Conservation (phyloP, 2,113 vertebrate genomes). For the Tetraodon nigroviridis region DNA sequence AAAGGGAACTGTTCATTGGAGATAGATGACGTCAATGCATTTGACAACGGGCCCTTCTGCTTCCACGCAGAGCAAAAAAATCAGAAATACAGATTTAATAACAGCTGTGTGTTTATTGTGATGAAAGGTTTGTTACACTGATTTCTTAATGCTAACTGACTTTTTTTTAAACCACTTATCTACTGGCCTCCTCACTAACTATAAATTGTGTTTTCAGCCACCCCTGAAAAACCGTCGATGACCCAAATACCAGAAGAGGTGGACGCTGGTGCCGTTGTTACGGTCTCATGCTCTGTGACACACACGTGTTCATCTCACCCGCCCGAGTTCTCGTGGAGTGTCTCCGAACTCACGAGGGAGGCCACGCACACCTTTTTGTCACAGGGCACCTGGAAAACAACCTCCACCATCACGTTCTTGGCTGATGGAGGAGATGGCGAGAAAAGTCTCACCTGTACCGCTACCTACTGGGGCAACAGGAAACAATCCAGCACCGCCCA, state of each 20-base stretch:
- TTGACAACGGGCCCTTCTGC: slow-evolving; percentile 69
- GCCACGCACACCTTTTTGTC: slow-evolving; percentile 13
- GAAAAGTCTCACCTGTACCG: slow-evolving; percentile 41
- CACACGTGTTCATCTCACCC: slow-evolving; percentile 63
- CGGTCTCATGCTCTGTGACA: slow-evolving; percentile 56
- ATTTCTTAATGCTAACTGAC: neutral
- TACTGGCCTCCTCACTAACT: neutral
- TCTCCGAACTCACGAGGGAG: slow-evolving; percentile 21
- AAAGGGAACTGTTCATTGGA: slow-evolving; percentile 58
- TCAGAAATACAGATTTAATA: slow-evolving; percentile 49
- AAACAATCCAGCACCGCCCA: slow-evolving; percentile 21
- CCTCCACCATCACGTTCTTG: slow-evolving; percentile 48
- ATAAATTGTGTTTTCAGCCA: slow-evolving; percentile 30
- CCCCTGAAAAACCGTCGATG: slow-evolving; percentile 57
- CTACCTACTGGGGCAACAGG: slow-evolving; percentile 47
- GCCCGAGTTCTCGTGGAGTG: slow-evolving; percentile 59
- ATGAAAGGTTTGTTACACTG: slow-evolving; percentile 53
- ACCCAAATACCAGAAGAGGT: slow-evolving; percentile 44
- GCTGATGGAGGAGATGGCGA: slow-evolving; percentile 43
- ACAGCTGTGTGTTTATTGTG: slow-evolving; percentile 61
- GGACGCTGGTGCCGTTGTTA: slow-evolving; percentile 38
- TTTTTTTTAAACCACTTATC: neutral
- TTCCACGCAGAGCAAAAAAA: slow-evolving; percentile 42
- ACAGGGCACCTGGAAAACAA: slow-evolving; percentile 50
- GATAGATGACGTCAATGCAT: slow-evolving; percentile 61